phyloP scores from a whole-genome alignment of 2,888 invertebrate genomes.

The Carterocephalus palaemon region DNA sequence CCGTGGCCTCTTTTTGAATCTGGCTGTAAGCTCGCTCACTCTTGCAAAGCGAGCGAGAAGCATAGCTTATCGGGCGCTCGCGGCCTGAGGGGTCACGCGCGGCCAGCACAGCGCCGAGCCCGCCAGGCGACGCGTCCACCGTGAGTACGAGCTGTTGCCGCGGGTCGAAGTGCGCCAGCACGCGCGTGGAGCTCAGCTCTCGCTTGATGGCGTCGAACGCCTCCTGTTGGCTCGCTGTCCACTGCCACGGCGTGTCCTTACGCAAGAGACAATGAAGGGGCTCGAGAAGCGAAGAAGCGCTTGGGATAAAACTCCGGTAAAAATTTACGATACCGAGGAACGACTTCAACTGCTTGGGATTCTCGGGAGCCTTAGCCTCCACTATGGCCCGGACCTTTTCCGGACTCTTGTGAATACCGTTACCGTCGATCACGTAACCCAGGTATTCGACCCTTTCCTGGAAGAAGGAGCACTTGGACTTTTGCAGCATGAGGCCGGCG shows the following conservation, averaged over 20 bases:
- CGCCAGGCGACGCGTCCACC: background rate
- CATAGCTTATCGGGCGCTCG: slow-evolving; percentile 19
- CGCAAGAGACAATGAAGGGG: slow-evolving; percentile 9
- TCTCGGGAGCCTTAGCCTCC: background rate
- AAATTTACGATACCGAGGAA: slow-evolving; percentile 16
- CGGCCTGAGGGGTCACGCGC: background rate
- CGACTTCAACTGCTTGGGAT: slow-evolving; percentile 14
- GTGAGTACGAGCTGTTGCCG: background rate
- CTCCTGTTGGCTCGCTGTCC: slow-evolving; percentile 5
- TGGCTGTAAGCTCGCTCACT: slow-evolving; percentile 19
- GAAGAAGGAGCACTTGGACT: no score
- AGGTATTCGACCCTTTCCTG: no score
- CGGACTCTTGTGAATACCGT: no score
- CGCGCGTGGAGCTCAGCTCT: background rate
- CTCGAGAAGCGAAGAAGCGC: slow-evolving; percentile 9
- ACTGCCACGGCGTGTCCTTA: slow-evolving; percentile 16
- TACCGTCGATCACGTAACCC: no score
- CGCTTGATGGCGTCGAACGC: background rate
- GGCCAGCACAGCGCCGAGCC: slow-evolving; percentile 1
- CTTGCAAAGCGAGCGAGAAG: slow-evolving; percentile 15
- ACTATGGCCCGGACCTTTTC: no score
- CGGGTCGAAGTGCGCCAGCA: background rate
- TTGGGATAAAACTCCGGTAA: slow-evolving; percentile 19
- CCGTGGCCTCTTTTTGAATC: slow-evolving; percentile 24
- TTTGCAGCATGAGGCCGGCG: no score